phyloP scores from a whole-genome alignment of 2,888 invertebrate species.

The Agrenia bidenticulata region DNA sequence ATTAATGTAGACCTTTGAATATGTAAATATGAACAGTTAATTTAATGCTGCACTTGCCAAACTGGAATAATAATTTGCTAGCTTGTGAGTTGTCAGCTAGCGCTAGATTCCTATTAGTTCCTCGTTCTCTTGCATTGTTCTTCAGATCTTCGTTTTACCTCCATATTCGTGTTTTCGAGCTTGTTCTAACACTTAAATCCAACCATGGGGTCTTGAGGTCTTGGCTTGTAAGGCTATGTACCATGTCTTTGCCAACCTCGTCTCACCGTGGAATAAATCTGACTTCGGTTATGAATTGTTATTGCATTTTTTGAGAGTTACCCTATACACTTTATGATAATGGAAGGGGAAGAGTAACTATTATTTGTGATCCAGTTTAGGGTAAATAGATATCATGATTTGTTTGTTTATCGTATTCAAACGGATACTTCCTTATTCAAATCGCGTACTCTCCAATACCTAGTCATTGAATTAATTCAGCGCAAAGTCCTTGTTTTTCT shows the following conservation, averaged over 20 bases:
- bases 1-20: not conserved
- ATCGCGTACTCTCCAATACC: not conserved
- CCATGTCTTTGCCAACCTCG: too few species aligned
- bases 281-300: too few species aligned
- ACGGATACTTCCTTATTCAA: not conserved
- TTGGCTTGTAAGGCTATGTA: too few species aligned
- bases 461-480: not conserved
- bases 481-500: not conserved
- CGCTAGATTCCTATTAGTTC: not conserved
- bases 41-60: slow-evolving; percentile 41
- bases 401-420: not conserved
- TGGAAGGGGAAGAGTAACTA: not conserved
- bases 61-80: slow-evolving; percentile 36
- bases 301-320: too few species aligned
- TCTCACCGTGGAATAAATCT: too few species aligned
- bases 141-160: not conserved
- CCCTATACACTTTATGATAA: too few species aligned
- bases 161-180: slow-evolving; percentile 4
- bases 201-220: too few species aligned
- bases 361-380: slow-evolving; percentile 8
- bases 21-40: not conserved
- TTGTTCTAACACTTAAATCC: slow-evolving; percentile 5
- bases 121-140: not conserved
- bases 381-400: not conserved
- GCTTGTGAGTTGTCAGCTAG: not conserved